Conservation (phyloP, 2,888 invertebrate species). For the Tortricodes alternella region DNA sequence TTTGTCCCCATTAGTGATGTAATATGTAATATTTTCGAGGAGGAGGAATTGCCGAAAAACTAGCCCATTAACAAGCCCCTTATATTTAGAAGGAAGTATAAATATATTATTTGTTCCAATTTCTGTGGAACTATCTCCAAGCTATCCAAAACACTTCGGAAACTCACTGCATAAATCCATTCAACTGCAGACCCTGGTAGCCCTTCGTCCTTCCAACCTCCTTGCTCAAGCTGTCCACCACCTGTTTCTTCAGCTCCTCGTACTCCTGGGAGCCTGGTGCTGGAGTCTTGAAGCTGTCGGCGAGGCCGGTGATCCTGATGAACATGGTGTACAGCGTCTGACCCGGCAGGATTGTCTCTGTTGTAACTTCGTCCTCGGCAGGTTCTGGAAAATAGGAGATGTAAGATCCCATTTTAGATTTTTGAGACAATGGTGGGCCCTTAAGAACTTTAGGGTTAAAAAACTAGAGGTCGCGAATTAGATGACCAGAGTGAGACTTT, state of each 20-base stretch:
- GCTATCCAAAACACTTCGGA: not conserved
- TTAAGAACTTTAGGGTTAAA: too few relatives aligned
- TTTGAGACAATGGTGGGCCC: not conserved
- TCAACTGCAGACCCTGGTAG: slow-evolving; percentile 86
- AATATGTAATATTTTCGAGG: too few relatives aligned
- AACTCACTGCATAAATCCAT: slow-evolving; percentile 87
- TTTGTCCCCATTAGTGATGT: too few relatives aligned
- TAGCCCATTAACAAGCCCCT: too few relatives aligned
- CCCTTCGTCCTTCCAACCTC: slow-evolving; percentile 71
- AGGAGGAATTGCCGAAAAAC: too few relatives aligned
- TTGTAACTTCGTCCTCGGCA: slow-evolving; percentile 78
- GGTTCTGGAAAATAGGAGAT: slow-evolving; percentile 63
- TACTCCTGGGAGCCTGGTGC: slow-evolving; percentile 88
- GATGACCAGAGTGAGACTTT: too few relatives aligned
- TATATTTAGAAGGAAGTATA: too few relatives aligned
- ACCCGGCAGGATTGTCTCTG: slow-evolving; percentile 85
- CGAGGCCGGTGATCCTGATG: slow-evolving; percentile 89
- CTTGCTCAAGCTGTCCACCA: slow-evolving; percentile 43
- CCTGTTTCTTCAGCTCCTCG: slow-evolving; percentile 85
- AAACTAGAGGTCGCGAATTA: too few relatives aligned
- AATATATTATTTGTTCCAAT: too few relatives aligned
- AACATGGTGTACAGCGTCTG: slow-evolving; percentile 87
- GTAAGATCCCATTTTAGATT: not conserved
- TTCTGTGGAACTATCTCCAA: not conserved
- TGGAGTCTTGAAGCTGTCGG: slow-evolving; percentile 89